phyloP scores from a whole-genome alignment of 2,888 invertebrate species.

The Orchestes rusci region DNA sequence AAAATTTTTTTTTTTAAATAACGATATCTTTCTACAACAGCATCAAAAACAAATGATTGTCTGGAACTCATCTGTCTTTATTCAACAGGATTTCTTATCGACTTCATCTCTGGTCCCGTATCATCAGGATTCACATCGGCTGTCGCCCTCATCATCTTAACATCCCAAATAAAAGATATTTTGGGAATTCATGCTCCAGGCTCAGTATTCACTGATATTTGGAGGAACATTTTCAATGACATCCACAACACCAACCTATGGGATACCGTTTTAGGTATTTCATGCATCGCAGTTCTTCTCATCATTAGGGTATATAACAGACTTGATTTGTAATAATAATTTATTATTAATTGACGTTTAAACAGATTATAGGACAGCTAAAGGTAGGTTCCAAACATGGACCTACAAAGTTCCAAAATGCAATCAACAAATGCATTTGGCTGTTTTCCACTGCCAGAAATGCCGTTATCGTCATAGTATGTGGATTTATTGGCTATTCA shows the following conservation, averaged over 20 bases:
- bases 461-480: conserved; percentile 72
- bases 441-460: conserved; percentile 74
- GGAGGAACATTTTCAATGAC: conserved; percentile 63
- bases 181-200: conserved; percentile 67
- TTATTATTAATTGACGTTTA: not conserved
- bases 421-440: conserved; percentile 64
- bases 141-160: conserved; percentile 79
- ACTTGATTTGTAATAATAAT: not conserved
- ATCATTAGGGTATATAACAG: conserved; percentile 66
- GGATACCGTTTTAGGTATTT: conserved; percentile 69
- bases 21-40: no score
- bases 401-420: conserved; percentile 35
- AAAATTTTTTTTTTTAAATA: no score
- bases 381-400: conserved; percentile 50
- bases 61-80: no score
- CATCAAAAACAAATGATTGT: no score
- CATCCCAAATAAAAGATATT: conserved; percentile 79
- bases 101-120: conserved; percentile 86
- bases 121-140: conserved; percentile 89
- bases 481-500: conserved; percentile 63
- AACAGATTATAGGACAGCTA: conserved; percentile 59
- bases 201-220: conserved; percentile 70
- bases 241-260: conserved; percentile 59
- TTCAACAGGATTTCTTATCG: conserved; percentile 80
- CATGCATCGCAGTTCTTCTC: conserved; percentile 68